Evolutionary conservation across 2,888 invertebrate species (phyloP), one percentile per base, ranked within the genome.

Genomic region (Tetropium fuscum): DNA sequence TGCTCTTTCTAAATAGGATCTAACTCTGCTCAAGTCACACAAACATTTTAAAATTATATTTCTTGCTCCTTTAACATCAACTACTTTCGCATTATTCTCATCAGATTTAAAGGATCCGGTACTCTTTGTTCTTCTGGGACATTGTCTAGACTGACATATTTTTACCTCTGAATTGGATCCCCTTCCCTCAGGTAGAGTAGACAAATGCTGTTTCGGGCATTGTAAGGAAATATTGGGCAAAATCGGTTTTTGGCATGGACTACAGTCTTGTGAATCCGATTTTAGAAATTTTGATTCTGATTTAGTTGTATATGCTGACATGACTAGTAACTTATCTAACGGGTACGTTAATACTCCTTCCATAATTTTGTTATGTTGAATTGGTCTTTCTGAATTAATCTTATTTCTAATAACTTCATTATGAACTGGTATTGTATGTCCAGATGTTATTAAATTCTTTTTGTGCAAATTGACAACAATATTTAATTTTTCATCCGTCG

Each of bases 31-130:
- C 13, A 72, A 53, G 48, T 70, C 69, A 4, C 62, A 56, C 8
- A 72, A 60, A 45, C 72, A 72, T 15, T 61, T 60, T 1, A 69
- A 58, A n/a, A 72, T 63, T 13, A 72, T 63, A 20, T 67, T 63
- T 56, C 59, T 60, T 18, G 70, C 72, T 11, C 67, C 67, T 8
- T 53, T 59, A 1, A 64, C 63, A 41, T 70, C 64, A 5, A 63
- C 68, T 6, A 71, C 63, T 63, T 55, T 51, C 8, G 27, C 16
- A 25, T 22, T 4, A 18, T 34, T 55, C 22, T 49, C 16, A 27
- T 56, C 58, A 13, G 40, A n/a, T 7, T 27, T 19, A 4, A 63
- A 11, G 5, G 48, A 64, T 20, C 57, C 54, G 13, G 60, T 53
- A n/a, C 64, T 60, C 53, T 55, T 63, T 11, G 57, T 48, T 44